These are phyloP conservation scores for Psilopogon haemacephalus DNA, from an alignment of 2,113 vertebrate species.

Conservation along the genomic window DNA sequence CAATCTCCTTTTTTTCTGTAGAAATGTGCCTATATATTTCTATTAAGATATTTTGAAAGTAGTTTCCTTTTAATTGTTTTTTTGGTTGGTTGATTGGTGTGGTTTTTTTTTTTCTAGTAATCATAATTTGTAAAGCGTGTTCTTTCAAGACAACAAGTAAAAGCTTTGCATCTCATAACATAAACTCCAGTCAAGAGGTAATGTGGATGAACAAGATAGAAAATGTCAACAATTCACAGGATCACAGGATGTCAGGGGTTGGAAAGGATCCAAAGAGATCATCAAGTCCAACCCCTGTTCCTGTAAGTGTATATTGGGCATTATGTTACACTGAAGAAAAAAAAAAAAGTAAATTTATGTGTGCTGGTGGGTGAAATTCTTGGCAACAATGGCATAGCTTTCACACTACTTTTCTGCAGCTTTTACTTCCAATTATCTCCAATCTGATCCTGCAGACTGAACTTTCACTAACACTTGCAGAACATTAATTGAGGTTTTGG, in stretches of 20 bases:
- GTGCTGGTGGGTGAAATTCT: neutral
- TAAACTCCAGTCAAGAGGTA: neutral
- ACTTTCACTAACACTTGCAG: neutral
- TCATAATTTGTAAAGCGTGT: neutral
- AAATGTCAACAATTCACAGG: conserved; percentile 6
- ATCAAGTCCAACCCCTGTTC: too few relatives aligned
- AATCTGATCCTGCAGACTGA: neutral
- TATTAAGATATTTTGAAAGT: neutral
- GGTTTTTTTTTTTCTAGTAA: neutral
- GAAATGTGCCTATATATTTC: neutral
- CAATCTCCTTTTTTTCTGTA: neutral
- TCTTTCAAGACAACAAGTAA: neutral
- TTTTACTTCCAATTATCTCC: neutral
- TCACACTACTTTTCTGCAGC: neutral
- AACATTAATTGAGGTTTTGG: neutral
- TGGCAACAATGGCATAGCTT: neutral
- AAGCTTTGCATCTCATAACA: neutral
- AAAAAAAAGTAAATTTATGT: too few relatives aligned
- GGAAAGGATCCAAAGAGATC: too few relatives aligned
- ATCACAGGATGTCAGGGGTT: too few relatives aligned
- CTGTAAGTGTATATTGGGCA: neutral
- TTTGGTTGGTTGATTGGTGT: neutral
- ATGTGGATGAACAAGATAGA: neutral
- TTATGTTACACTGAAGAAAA: too few relatives aligned
- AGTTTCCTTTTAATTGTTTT: neutral